These are phyloP conservation scores for Danio jaintianensis DNA, from an alignment of 2,797 vertebrate genomes.

Conservation along the genomic window DNA sequence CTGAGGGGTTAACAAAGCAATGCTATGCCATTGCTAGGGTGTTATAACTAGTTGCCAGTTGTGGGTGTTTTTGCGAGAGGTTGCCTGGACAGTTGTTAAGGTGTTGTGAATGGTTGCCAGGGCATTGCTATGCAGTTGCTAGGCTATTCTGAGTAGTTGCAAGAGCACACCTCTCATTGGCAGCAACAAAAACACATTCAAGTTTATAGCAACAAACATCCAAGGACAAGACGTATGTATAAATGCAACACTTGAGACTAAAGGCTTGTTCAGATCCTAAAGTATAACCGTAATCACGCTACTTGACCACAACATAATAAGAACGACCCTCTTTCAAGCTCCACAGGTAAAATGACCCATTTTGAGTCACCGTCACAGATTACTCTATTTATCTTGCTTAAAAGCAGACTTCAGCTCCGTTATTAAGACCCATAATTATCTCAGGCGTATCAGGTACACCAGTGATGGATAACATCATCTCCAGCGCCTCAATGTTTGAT, in stretches of 20 bases:
- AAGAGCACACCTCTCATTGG: not conserved
- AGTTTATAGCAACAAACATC: not conserved
- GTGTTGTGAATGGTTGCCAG: not conserved
- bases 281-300: not conserved
- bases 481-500: slow-evolving; percentile 28
- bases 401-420: slow-evolving; percentile 40
- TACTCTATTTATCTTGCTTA: slow-evolving; percentile 44
- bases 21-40: too few relatives aligned
- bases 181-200: not conserved
- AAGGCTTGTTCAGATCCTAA: not conserved
- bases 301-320: slow-evolving; percentile 29
- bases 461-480: slow-evolving; percentile 40
- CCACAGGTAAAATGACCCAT: slow-evolving; percentile 29
- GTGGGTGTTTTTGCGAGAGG: too few relatives aligned
- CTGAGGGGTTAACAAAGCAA: too few relatives aligned
- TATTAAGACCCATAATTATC: slow-evolving; percentile 42
- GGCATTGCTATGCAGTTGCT: not conserved
- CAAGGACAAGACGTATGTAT: not conserved
- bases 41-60: too few relatives aligned
- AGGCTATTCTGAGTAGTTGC: not conserved
- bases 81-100: too few relatives aligned
- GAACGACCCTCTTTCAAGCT: slow-evolving; percentile 35
- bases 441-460: slow-evolving; percentile 8
- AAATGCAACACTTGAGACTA: not conserved
- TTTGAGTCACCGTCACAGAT: slow-evolving; percentile 17